Conservation (phyloP, 2,888 invertebrate genomes). For the Clanis bilineata region DNA sequence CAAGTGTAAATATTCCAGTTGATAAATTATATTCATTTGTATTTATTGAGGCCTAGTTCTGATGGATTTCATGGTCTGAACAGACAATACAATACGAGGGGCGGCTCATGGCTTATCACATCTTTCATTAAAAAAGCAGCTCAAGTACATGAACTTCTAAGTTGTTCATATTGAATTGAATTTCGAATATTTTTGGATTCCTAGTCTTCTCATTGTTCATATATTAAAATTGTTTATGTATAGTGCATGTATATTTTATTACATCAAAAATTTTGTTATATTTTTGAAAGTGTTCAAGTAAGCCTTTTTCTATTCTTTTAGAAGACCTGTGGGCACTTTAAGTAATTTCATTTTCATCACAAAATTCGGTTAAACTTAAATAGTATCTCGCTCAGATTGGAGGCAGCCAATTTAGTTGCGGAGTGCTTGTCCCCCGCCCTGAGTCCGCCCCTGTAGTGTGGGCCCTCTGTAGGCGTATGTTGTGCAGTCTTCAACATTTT, state of each 20-base stretch:
- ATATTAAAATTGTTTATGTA: too few species aligned
- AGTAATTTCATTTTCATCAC: too few species aligned
- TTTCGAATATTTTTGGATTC: too few species aligned
- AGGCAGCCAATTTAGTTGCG: slow-evolving; percentile 56
- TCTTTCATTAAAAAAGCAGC: not conserved
- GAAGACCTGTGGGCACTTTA: too few species aligned
- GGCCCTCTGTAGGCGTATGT: not conserved
- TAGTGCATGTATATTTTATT: too few species aligned
- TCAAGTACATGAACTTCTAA: too few species aligned
- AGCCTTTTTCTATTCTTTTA: too few species aligned
- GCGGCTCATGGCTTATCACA: not conserved
- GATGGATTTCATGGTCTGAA: not conserved
- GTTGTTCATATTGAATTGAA: too few species aligned
- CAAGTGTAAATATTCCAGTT: slow-evolving; percentile 40
- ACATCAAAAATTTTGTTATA: too few species aligned
- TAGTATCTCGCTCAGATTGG: slow-evolving; percentile 59
- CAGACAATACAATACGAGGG: not conserved
- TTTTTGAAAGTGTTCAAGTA: too few species aligned
- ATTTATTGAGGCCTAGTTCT: slow-evolving; percentile 38
- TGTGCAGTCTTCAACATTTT: slow-evolving; percentile 46
- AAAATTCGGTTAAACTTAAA: not conserved
- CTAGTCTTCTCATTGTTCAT: too few species aligned
- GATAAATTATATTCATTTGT: slow-evolving; percentile 27
- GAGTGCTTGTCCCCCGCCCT: slow-evolving; percentile 37
- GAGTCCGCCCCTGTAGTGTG: not conserved